Evolutionary conservation across 2,888 invertebrate species (phyloP), one percentile per base, ranked within the genome.

Genomic region (Acholoe squamosa): DNA sequence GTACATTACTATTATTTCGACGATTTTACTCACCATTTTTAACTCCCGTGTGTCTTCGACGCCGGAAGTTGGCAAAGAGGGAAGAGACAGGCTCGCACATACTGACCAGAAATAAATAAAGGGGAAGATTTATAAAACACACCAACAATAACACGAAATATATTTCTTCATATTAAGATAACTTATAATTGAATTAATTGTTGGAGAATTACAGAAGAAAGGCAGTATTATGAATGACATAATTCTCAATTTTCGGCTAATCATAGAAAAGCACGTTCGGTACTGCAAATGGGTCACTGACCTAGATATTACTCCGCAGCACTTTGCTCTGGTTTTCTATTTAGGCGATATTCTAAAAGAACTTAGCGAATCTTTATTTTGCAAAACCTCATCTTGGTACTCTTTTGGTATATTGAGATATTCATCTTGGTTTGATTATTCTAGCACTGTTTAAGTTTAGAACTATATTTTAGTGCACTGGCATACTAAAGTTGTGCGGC

Each of bases 31-130:
- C 16, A 86, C 86, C 86, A 86, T 86, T n/a, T 54, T 86, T 52
- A 25, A 31, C 43, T 33, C 19, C n/a, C 19, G 80, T 80, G 34
- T 22, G 16, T 34, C 43, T 12, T 7, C 80, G 80, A 80, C 80
- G 33, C 86, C 86, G 86, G 86, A 86, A 86, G 86, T 86, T 86
- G n/a, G 3, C 19, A 34, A 80, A 80, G 54, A 54, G 43, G 86
- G 54, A 51, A n/a, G 54, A 54, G 28, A 10, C 25, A 28, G 86
- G 19, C 5, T 28, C 86, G 54, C 86, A 52, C 25, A 16, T 16
- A 12, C 14, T 0, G 34, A 84, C 16, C 76, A 25, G 31, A 76
- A 76, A 31, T 76, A 76, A 76, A 76, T 76, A 76, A 76, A 61
- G 25, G 25, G 10, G 25, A n/a, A 5, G n/a, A 61, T n/a, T 28